Evolutionary conservation across 2,113 vertebrate genomes (phyloP).

Genomic region (Oncorhynchus mykiss): DNA sequence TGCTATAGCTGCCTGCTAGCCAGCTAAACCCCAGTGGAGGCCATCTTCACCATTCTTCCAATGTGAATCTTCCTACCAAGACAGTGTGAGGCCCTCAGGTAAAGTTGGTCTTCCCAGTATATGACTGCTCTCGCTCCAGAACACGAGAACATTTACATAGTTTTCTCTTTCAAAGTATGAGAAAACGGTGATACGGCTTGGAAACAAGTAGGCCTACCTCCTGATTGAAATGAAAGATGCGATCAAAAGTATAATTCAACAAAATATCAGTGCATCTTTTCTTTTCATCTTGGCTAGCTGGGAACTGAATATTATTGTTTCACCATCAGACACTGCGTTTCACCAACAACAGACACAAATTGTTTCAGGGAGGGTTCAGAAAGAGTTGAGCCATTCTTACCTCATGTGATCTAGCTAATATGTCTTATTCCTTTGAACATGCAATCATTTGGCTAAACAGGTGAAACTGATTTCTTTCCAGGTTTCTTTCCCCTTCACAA

Average conservation of each 20-base stretch:
- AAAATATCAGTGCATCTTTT: slow-evolving; percentile 35
- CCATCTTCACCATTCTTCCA: too few relatives aligned
- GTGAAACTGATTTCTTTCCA: slow-evolving; percentile 86
- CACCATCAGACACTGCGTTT: slow-evolving; percentile 61
- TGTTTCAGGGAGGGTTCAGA: slow-evolving; percentile 71
- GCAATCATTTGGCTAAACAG: slow-evolving; percentile 83
- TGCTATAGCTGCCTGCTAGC: too few relatives aligned
- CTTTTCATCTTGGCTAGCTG: slow-evolving; percentile 9
- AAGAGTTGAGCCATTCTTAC: slow-evolving; percentile 76
- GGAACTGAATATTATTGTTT: slow-evolving; percentile 48
- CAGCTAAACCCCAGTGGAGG: too few relatives aligned
- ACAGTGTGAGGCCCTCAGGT: too few relatives aligned
- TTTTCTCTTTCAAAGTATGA: background rate
- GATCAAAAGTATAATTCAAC: slow-evolving; percentile 23
- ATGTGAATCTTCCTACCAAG: too few relatives aligned
- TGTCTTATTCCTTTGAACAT: slow-evolving; percentile 80
- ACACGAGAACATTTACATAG: background rate
- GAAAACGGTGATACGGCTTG: background rate
- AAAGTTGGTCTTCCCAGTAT: background rate
- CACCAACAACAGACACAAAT: slow-evolving; percentile 54
- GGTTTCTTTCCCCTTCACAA: slow-evolving; percentile 8
- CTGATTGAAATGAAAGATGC: background rate
- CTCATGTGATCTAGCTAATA: slow-evolving; percentile 71
- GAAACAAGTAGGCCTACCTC: background rate
- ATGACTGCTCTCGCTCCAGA: background rate